Evolutionary conservation across 2,888 invertebrate species (phyloP).

Genomic region (Drosophila birchii): DNA sequence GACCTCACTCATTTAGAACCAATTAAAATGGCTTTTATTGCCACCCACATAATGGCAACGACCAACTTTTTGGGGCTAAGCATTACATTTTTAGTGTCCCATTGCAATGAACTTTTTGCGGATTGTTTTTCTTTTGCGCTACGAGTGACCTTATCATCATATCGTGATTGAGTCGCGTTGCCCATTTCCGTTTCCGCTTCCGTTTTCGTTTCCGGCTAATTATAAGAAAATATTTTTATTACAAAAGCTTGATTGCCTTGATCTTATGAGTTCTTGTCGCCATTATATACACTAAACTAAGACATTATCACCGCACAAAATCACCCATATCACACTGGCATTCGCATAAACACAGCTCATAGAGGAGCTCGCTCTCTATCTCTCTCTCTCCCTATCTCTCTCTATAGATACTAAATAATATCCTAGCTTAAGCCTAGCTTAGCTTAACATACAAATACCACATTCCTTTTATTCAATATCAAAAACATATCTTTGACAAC

Average conservation of each 20-base stretch:
- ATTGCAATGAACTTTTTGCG: conserved; percentile 8
- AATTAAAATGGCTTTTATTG: conserved; percentile 75
- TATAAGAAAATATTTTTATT: conserved; percentile 31
- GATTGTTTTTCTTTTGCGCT: not conserved
- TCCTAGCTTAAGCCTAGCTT: conserved; percentile 64
- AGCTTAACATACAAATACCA: conserved; percentile 60
- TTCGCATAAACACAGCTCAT: conserved; percentile 35
- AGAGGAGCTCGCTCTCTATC: conserved; percentile 2
- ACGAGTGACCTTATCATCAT: conserved; percentile 5
- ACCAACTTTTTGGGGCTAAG: conserved; percentile 17
- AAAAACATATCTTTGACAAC: conserved; percentile 57
- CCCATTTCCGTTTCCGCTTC: not conserved
- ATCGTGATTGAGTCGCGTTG: conserved; percentile 14
- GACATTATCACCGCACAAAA: conserved; percentile 30
- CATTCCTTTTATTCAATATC: conserved; percentile 13
- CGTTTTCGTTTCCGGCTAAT: conserved; percentile 15
- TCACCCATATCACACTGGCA: conserved; percentile 20
- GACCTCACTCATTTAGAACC: conserved; percentile 68
- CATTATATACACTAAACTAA: conserved; percentile 9
- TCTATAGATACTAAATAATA: conserved; percentile 44
- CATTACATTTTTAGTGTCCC: conserved; percentile 28
- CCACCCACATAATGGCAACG: conserved; percentile 37
- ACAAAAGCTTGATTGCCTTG: conserved; percentile 9
- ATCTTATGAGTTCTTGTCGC: conserved; percentile 23
- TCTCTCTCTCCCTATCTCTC: not conserved